A percentile compares a stretch with the other conserved stretches of the same genome.
These are phyloP conservation scores for Capreolus pygargus DNA, from an alignment of 2,113 vertebrate genomes.

Conservation along the genomic window DNA sequence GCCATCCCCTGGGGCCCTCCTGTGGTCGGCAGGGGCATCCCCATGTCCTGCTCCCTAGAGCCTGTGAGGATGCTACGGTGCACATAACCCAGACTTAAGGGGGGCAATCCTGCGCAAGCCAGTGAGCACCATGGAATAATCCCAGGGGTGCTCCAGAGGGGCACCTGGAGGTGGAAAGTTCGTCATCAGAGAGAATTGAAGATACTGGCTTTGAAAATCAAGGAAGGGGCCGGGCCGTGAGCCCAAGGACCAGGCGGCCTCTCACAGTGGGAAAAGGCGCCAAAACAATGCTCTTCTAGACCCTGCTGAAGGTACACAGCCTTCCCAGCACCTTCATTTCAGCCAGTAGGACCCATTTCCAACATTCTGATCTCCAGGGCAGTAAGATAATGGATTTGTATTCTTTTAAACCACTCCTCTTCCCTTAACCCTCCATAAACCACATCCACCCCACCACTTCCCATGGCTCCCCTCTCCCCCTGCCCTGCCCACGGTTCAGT, in stretches of 20 bases:
- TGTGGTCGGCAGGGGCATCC: background rate
- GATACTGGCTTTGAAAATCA: background rate
- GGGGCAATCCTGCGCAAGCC: background rate
- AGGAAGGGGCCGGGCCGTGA: background rate
- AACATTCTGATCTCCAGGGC: background rate
- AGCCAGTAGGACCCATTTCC: background rate
- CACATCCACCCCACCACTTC: background rate
- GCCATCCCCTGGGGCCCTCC: background rate
- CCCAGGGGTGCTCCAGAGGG: background rate
- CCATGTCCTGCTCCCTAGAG: background rate
- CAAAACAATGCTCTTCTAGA: background rate
- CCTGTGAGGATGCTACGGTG: background rate
- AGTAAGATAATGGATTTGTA: background rate
- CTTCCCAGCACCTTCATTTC: background rate
- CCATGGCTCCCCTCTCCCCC: background rate
- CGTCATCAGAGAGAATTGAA: background rate
- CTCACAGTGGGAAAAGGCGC: background rate
- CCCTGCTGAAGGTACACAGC: background rate
- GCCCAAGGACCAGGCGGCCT: background rate
- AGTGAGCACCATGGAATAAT: background rate
- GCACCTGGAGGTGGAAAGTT: background rate
- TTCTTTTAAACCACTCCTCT: background rate
- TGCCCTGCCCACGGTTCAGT: rapidly evolving
- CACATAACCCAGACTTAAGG: background rate
- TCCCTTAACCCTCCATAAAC: background rate